These are phyloP conservation scores for Mylabris sibirica DNA, from an alignment of 2,888 invertebrate genomes.

Conservation along the genomic window DNA sequence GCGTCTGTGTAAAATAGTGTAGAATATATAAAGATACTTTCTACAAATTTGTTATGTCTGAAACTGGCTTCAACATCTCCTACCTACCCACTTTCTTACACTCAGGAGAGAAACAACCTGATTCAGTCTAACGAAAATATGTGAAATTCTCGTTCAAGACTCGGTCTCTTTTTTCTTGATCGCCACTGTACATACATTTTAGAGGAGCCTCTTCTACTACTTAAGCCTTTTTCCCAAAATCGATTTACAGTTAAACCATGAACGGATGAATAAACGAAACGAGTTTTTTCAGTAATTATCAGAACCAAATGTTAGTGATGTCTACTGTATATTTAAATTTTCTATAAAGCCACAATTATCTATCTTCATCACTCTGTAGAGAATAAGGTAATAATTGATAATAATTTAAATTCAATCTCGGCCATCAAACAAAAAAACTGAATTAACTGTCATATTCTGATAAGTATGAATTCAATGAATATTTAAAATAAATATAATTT, in stretches of 20 bases:
- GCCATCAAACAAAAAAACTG: not conserved
- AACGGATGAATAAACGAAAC: not conserved
- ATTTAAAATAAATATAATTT: not conserved
- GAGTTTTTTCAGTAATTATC: not conserved
- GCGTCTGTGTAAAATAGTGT: too few relatives aligned
- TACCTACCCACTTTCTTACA: too few relatives aligned
- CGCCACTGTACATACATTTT: too few relatives aligned
- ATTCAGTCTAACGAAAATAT: too few relatives aligned
- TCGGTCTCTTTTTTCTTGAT: too few relatives aligned
- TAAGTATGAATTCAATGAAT: not conserved
- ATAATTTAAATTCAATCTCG: not conserved
- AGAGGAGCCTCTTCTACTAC: too few relatives aligned
- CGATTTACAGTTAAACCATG: not conserved
- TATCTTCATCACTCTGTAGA: not conserved
- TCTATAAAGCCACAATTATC: not conserved
- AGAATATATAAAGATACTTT: too few relatives aligned
- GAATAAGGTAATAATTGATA: not conserved
- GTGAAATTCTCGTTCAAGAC: too few relatives aligned
- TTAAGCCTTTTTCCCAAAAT: not conserved
- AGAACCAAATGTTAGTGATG: not conserved
- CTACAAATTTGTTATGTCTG: too few relatives aligned
- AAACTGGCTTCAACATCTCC: too few relatives aligned
- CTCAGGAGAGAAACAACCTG: too few relatives aligned
- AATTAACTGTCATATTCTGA: not conserved
- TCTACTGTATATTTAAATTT: conserved; percentile 1